Percentiles rank a stretch among this genome's conserved stretches.
Conservation (phyloP, 1,140 invertebrate genomes). For the Tyrophagus putrescentiae region DNA sequence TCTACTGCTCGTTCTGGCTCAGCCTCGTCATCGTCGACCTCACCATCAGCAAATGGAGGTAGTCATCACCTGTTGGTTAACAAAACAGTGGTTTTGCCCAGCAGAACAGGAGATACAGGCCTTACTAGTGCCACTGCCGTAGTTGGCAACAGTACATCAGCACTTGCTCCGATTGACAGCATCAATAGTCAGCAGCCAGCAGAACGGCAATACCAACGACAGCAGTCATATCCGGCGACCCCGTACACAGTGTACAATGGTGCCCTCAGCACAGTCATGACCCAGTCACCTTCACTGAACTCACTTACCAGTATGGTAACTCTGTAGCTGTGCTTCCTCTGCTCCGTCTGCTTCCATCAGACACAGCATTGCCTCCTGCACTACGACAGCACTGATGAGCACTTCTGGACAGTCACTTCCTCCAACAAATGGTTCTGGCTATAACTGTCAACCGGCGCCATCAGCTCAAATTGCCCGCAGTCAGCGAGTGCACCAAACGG, state of each 20-base stretch:
- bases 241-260: not conserved
- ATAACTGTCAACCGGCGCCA: not conserved
- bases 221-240: not conserved
- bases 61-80: too few relatives aligned
- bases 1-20: too few relatives aligned
- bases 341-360: not conserved
- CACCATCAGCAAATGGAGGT: too few relatives aligned
- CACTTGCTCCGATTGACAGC: not conserved
- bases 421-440: not conserved
- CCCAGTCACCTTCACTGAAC: slow-evolving; percentile 13
- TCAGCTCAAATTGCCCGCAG: slow-evolving; percentile 6
- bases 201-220: slow-evolving; percentile 7
- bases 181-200: too few relatives aligned
- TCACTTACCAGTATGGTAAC: not conserved
- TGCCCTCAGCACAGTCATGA: not conserved
- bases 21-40: too few relatives aligned
- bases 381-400: not conserved
- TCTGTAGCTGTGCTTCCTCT: not conserved
- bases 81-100: too few relatives aligned
- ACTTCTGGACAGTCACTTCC: not conserved
- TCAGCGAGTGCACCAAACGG: slow-evolving; percentile 1
- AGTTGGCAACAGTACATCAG: too few relatives aligned
- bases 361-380: slow-evolving; percentile 12
- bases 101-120: too few relatives aligned
- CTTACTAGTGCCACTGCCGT: too few relatives aligned